Evolutionary conservation across 2,113 vertebrate genomes (phyloP), one percentile per base, ranked within the genome.

Genomic region (Gobius niger): DNA sequence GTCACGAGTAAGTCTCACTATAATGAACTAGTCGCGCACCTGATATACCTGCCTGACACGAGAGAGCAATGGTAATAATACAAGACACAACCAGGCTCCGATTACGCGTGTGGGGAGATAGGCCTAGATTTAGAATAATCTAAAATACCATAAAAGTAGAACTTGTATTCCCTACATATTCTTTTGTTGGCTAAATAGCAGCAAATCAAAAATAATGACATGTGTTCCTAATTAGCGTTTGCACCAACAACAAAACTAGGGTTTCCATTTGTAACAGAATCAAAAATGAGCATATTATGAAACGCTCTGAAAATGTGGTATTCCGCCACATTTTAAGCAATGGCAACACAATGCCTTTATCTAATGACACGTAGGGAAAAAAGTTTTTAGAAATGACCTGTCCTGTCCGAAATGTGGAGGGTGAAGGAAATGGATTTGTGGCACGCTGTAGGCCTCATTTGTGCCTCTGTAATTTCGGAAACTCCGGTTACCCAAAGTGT

Each of bases 401-500:
- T 68, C 68, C 66, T 40, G 54, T 65, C 69, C 44, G 42, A 51
- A 68, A 81, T 84, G 85, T 73, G 74, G 75, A 84, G 82, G 81
- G 84, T 89, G 70, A 86, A 57, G 68, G 80, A 90, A 86, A 87
- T 88, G 84, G 87, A 91, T 91, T 80, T 87, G 85, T 85, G 77
- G 77, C 74, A 77, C 87, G 82, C 86, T 83, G 71, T 78, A 86
- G 81, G 82, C 85, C 85, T 81, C 86, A 87, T 83, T 88, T 85
- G 83, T 87, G 83, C 73, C 77, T 80, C 81, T 88, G 84, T 91
- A 91, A 82, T 80, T 84, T 91, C 92, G 76, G 60, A 92, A 92
- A 87, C 92, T 94, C 77, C 79, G 85, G 87, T 91, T 94, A 91
- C 91, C 24, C 91, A 89, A 90, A 89, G 91, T 89, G 93, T 94